A percentile compares a stretch with the other conserved stretches of the same genome.
phyloP scores from a whole-genome alignment of 2,888 invertebrate genomes.

The Oxyscelio sp. region DNA sequence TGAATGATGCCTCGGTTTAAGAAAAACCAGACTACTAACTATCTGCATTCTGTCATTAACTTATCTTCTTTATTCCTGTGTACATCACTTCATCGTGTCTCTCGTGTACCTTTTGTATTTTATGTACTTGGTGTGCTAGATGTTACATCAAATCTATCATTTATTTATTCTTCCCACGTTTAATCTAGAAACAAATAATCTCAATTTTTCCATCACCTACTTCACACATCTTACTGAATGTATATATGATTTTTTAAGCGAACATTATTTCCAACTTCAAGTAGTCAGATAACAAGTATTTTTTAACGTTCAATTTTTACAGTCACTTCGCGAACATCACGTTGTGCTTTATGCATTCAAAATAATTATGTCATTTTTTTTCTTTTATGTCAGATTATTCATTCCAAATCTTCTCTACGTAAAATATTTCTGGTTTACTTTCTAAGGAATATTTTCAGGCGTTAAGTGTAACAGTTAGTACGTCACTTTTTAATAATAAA shows the following conservation, averaged over 20 bases:
- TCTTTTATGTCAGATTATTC: too few relatives aligned
- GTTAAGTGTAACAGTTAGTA: conserved; percentile 69
- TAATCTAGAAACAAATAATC: conserved; percentile 43
- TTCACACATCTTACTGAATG: conserved; percentile 18
- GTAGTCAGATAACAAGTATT: too few relatives aligned
- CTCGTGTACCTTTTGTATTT: conserved; percentile 67
- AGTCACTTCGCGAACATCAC: too few relatives aligned
- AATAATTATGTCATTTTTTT: too few relatives aligned
- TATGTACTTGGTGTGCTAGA: conserved; percentile 70
- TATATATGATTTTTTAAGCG: conserved; percentile 13
- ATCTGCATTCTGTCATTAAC: conserved; percentile 52
- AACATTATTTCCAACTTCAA: conserved; percentile 10
- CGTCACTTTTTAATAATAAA: conserved; percentile 45
- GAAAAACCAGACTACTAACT: conserved; percentile 41
- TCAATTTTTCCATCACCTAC: conserved; percentile 26
- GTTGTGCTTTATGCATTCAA: too few relatives aligned
- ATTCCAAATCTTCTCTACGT: conserved; percentile 1
- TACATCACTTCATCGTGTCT: conserved; percentile 72
- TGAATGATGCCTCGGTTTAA: conserved; percentile 43
- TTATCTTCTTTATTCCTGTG: conserved; percentile 71
- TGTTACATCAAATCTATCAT: conserved; percentile 61
- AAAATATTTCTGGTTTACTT: conserved; percentile 22
- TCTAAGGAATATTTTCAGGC: conserved; percentile 54
- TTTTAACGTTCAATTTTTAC: too few relatives aligned
- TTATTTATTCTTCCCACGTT: conserved; percentile 54